Evolutionary conservation across 2,797 vertebrate genomes (phyloP).

Genomic region (Gymnoscopelus microlampas): DNA sequence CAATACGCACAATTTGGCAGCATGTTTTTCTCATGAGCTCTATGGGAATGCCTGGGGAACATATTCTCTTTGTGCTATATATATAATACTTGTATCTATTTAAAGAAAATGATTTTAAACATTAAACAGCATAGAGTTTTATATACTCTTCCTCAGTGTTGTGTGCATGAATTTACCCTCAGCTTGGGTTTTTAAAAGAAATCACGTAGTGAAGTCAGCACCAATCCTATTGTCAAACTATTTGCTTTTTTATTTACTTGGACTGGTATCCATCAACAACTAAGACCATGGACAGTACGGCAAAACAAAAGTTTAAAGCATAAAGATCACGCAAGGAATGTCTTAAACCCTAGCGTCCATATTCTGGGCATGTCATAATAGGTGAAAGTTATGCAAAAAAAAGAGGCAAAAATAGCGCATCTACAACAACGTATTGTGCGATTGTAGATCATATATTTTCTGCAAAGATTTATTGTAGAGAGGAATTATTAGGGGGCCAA

Average conservation of each 20-base stretch:
- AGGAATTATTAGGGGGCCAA: too few relatives aligned
- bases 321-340: background rate
- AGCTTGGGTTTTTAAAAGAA: too few relatives aligned
- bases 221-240: too few relatives aligned
- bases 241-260: background rate
- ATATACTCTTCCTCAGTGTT: constrained; percentile 2
- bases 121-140: constrained; percentile 58
- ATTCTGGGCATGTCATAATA: too few relatives aligned
- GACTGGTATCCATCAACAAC: background rate
- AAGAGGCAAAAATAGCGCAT: too few relatives aligned
- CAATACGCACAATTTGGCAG: constrained; percentile 43
- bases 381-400: too few relatives aligned
- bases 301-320: constrained; percentile 21
- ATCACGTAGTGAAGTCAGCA: too few relatives aligned
- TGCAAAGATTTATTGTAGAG: too few relatives aligned
- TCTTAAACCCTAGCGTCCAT: constrained; percentile 11
- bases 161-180: constrained; percentile 25
- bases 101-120: constrained; percentile 83
- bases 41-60: constrained; percentile 17
- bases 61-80: constrained; percentile 57
- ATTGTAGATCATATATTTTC: too few relatives aligned
- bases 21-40: constrained; percentile 44
- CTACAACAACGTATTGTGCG: too few relatives aligned
- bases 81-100: constrained; percentile 81
- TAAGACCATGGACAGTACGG: background rate